These are phyloP conservation scores for Gymnarchus niloticus DNA, from an alignment of 2,113 vertebrate genomes.

Conservation along the genomic window DNA sequence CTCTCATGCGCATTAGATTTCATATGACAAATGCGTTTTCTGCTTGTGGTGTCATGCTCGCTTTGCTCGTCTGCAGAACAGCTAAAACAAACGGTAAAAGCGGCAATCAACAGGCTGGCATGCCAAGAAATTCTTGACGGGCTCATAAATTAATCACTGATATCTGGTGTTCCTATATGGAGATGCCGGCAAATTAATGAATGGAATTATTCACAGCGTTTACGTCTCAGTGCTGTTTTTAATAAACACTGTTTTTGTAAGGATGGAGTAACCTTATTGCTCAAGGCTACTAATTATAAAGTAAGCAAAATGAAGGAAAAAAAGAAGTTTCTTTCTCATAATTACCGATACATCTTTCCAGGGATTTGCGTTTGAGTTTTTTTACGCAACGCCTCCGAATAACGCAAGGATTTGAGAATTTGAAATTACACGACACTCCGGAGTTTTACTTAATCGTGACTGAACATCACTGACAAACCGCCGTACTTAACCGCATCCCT, in stretches of 20 bases:
- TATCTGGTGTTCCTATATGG: constrained; percentile 57
- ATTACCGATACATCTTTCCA: not conserved
- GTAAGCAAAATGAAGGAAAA: not conserved
- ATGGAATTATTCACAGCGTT: constrained; percentile 68
- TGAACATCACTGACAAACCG: not conserved
- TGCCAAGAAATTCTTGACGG: constrained; percentile 66
- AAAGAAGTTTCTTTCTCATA: not conserved
- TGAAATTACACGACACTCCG: not conserved
- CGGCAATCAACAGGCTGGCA: constrained; percentile 69
- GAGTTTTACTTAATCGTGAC: not conserved
- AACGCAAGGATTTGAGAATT: constrained; percentile 26
- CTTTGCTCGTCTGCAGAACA: constrained; percentile 46
- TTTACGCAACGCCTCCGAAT: not conserved
- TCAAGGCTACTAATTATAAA: not conserved
- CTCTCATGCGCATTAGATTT: not conserved
- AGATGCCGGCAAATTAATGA: constrained; percentile 66
- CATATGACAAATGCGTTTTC: constrained; percentile 33
- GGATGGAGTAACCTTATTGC: constrained; percentile 56
- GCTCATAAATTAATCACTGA: constrained; percentile 67
- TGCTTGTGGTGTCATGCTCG: constrained; percentile 39
- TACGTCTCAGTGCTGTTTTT: constrained; percentile 60
- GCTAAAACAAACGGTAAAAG: constrained; percentile 62
- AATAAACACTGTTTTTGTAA: constrained; percentile 70
- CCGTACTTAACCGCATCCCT: not conserved
- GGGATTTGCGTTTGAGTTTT: not conserved